A percentile compares a stretch with the other conserved stretches of the same genome.
Evolutionary conservation across 2,113 vertebrate species (phyloP).

Genomic region (Silurus asotus): DNA sequence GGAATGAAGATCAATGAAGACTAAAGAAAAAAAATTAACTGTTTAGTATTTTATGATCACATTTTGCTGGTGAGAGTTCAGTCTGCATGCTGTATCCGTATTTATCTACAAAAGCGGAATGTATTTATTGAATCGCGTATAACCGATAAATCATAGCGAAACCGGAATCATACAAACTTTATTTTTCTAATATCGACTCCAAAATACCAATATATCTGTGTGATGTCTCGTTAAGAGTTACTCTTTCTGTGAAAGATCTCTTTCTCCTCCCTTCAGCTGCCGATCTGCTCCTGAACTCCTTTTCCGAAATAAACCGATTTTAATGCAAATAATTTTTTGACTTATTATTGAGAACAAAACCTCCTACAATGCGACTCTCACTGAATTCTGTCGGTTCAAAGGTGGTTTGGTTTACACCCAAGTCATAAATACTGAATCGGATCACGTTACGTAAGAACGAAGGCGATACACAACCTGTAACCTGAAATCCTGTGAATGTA

Average conservation of each 20-base stretch:
- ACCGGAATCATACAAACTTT: background rate
- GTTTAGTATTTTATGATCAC: background rate
- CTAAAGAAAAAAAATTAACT: background rate
- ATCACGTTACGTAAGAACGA: too few relatives aligned
- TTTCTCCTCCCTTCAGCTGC: background rate
- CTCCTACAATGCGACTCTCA: too few relatives aligned
- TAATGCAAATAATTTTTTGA: too few relatives aligned
- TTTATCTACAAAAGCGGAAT: background rate
- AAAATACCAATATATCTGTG: background rate
- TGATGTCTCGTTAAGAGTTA: slow-evolving; percentile 35
- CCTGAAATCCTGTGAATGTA: too few relatives aligned
- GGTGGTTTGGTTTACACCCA: too few relatives aligned
- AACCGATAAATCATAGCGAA: too few relatives aligned
- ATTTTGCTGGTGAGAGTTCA: background rate
- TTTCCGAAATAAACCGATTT: too few relatives aligned
- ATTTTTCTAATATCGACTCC: background rate
- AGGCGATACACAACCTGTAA: too few relatives aligned
- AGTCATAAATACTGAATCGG: too few relatives aligned
- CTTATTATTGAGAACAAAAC: too few relatives aligned
- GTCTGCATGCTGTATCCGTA: background rate
- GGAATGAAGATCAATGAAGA: background rate
- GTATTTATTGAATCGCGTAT: background rate
- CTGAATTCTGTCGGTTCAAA: too few relatives aligned
- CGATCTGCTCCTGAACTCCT: background rate
- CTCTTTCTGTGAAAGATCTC: slow-evolving; percentile 77